Evolutionary conservation across 1,140 invertebrate species (phyloP), one percentile per base, ranked within the genome.

Genomic region (Orussus abietinus): DNA sequence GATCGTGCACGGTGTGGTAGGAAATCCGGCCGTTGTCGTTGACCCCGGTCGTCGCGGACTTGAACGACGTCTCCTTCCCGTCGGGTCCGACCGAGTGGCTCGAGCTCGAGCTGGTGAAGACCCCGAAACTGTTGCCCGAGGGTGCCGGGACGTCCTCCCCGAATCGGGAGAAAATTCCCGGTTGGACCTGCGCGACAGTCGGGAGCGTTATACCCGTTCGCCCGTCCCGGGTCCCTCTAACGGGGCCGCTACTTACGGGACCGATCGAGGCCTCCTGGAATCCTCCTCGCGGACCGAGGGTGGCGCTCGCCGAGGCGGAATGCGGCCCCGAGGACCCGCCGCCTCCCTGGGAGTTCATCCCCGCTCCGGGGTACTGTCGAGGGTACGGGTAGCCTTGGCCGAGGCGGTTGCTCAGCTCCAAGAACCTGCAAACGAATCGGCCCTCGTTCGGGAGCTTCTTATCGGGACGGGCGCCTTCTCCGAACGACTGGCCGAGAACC

Each of bases 11-110:
- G 18, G 74, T 78, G 48, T 82, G 81, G 39, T 75, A 74, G 19
- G 77, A 79, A 32, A 86, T 65, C 53, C 80, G 80, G 53, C 85
- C 85, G 52, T 87, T 84, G 46, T 86, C 80, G 50, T 86, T 85
- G 31, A 86, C 75, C 2, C 79, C 76, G 5, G 84, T 83, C 22
- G 79, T 76, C 1, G 84, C 77, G 13, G 72, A 62, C 42, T 83
- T 79, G 30, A 66, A 71, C 12, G 62, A 73, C 25, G 64, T 59
- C 14, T 71, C 66, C 38, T 81, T 75, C 14, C 85, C 84, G 54
- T 82, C 75, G 1, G 79, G 59, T 41, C 80, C 79, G 0, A 71
- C 61, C 1, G 73, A 75, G 1, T 72, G 73, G 30, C 79, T 77
- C 19, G 74, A 80, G 7, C 81, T 83, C 1, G 80, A 81, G 17